phyloP scores from a whole-genome alignment of 1,140 invertebrate genomes.

The Bombus waltoni region DNA sequence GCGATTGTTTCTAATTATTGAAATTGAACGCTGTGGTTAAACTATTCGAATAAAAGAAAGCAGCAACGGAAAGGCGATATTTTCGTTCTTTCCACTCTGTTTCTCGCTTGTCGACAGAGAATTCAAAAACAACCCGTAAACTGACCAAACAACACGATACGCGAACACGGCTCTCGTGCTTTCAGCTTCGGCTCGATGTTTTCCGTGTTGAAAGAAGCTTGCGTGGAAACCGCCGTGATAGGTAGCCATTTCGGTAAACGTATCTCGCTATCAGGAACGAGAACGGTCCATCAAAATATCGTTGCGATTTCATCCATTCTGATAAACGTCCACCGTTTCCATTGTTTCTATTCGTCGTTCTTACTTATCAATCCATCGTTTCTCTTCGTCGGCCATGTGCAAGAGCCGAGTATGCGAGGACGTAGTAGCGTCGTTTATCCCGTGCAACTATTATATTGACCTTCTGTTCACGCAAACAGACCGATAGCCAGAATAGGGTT shows the following conservation, averaged over 20 bases:
- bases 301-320: slow-evolving; percentile 7
- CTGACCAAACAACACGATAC: not conserved
- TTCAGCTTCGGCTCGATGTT: not conserved
- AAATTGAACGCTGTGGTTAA: not conserved
- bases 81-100: not conserved
- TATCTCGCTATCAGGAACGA: not conserved
- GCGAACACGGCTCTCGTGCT: not conserved
- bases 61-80: not conserved
- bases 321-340: slow-evolving; percentile 1
- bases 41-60: not conserved
- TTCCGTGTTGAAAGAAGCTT: not conserved
- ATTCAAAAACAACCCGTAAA: not conserved
- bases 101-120: not conserved
- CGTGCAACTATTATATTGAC: slow-evolving; percentile 32
- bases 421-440: slow-evolving; percentile 1
- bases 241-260: not conserved
- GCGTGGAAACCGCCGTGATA: not conserved
- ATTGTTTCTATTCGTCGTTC: not conserved
- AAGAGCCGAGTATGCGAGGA: not conserved
- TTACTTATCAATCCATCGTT: not conserved
- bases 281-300: slow-evolving; percentile 7
- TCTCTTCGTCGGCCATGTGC: not conserved
- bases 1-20: too few species aligned
- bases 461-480: slow-evolving; percentile 30
- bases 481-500: slow-evolving; percentile 30